Evolutionary conservation across 2,113 vertebrate genomes (phyloP), one percentile per base, ranked within the genome.

Genomic region (Plectropomus leopardus): DNA sequence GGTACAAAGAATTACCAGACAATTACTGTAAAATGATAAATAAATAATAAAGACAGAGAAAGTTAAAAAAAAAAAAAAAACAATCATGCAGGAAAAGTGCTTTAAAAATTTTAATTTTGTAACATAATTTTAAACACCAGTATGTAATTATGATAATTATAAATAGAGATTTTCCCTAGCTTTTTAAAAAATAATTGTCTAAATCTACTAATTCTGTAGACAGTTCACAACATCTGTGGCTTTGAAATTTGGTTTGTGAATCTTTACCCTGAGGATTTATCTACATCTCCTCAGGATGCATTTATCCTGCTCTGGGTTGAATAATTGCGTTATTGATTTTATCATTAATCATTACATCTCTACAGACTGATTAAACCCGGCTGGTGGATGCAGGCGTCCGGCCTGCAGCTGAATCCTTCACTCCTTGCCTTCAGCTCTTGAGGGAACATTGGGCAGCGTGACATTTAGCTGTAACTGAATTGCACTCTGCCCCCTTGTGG

Each of bases 401-500:
- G 5, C 4, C 36, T 63, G 42, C 69, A 71, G 60, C 53, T 70
- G 60, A 68, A 65, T 59, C 69, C 57, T 77, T 79, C 71, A 70
- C 58, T 72, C 5, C 51, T 19, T 36, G 68, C 72, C 80, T 72
- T 0, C 64, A 71, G 85, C 82, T 75, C 83, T 74, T 7, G 1
- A 66, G 88, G 78, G 84, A 73, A 44, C 65, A 42, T 79, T 28
- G 65, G 73, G 4, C 64, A 53, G 69, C 17, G 10, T 58, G 85
- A 60, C 63, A 82, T 79, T 76, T 76, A 50, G 57, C 58, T 82
- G 78, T 87, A 81, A 90, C 88, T 86, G 78, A 91, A 92, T 69
- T 87, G 82, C 64, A 86, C 68, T 90, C 92, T 95, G 94, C 94
- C 94, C 94, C 84, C 94, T 94, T 88, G 92, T 95, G 94, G 94